A percentile compares a stretch with the other conserved stretches of the same genome.
These are phyloP conservation scores for Numida meleagris DNA, from an alignment of 2,113 vertebrate genomes.

Conservation along the genomic window DNA sequence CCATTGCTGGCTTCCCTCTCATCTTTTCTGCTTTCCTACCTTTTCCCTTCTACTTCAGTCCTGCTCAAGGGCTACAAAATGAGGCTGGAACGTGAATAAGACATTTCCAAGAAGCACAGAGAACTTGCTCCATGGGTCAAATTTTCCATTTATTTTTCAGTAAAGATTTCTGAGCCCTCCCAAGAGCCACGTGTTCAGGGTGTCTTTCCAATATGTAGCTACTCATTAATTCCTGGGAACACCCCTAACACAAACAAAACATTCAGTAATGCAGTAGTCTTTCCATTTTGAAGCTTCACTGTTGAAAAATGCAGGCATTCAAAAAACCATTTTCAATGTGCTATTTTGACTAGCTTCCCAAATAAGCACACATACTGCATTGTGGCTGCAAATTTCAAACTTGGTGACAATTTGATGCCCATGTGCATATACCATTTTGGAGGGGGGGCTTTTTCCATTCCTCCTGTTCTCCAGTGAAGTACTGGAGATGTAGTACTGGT, in stretches of 20 bases:
- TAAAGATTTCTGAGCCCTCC: slow-evolving; percentile 3
- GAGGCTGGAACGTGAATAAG: background rate
- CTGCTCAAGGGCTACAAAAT: background rate
- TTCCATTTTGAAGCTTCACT: background rate
- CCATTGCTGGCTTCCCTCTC: slow-evolving; percentile 5
- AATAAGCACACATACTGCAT: background rate
- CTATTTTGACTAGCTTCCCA: background rate
- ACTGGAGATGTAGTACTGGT: background rate
- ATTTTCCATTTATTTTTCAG: slow-evolving; percentile 43
- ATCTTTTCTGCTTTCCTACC: background rate
- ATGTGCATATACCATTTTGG: background rate
- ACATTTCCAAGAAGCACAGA: slow-evolving; percentile 21
- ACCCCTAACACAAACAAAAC: background rate
- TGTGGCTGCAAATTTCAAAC: background rate
- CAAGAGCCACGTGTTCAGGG: background rate
- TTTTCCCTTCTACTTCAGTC: slow-evolving; percentile 3
- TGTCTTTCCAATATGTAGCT: slow-evolving; percentile 9
- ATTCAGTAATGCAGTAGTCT: background rate
- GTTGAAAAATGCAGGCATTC: background rate
- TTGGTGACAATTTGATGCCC: background rate
- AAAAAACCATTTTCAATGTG: background rate
- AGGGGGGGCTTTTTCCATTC: accelerated
- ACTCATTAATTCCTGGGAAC: slow-evolving; percentile 30
- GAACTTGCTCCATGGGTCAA: background rate
- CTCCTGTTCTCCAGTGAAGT: background rate